Evolutionary conservation across 2,888 invertebrate genomes (phyloP), one percentile per base, ranked within the genome.

Genomic region (Drosophila ustulata): DNA sequence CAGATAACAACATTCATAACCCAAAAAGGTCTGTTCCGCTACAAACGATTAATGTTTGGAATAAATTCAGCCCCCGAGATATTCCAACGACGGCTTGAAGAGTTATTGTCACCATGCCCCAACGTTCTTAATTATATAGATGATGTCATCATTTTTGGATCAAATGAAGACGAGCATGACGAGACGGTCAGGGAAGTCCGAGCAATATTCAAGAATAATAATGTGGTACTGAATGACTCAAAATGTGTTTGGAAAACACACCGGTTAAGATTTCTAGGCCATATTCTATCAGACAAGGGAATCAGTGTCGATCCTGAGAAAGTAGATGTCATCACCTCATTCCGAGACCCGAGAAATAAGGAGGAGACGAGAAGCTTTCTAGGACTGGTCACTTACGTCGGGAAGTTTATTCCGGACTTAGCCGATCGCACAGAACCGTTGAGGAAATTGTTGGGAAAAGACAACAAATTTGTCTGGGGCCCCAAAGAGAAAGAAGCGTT

Each of bases 201-300:
- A 1, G 6, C n/a, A 39, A 39, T 39, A 13, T 39, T 39, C 39
- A 39, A 39, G 13, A 13, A 39, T 13, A 39, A 39, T 39, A 39
- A 39, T 13, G n/a, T 39, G 39, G 39, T 13, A 39, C 13, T 39
- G 13, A 39, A 39, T 39, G 13, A n/a, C 6, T 13, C 39, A 13
- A 39, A 39, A 13, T 39, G 39, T 39, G 39, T 39, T 39, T 39
- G 13, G 39, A 39, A 39, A 39, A 39, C 39, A 39, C 39, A 13
- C 13, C 39, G 39, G 13, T 39, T 39, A 13, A 39, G 13, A 50
- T 50, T 63, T 25, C 49, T 56, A 9, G 18, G 49, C 2, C 34
- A 56, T 23, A 52, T 51, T 39, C 45, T 65, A 45, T 51, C 46
- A 26, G 32, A 51, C 28, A 45, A 57, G n/a, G 64, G 57, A 37